Percentiles rank a stretch among this genome's conserved stretches.
Conservation (phyloP, 1,140 invertebrate genomes). For the Plectrocnemia conspersa region DNA sequence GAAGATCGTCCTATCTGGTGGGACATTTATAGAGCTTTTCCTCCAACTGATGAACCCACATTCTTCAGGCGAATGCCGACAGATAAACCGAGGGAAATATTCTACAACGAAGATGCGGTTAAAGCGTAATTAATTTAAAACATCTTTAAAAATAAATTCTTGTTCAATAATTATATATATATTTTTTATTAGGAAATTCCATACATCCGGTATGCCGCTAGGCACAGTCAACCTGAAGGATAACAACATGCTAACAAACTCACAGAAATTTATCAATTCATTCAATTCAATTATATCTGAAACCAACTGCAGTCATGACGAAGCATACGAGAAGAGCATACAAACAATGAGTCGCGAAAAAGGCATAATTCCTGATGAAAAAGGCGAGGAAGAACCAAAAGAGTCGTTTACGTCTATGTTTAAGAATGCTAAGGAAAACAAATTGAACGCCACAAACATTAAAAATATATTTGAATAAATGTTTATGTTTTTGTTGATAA, state of each 20-base stretch:
- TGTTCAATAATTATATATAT: slow-evolving; percentile 6
- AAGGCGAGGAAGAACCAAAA: too few relatives aligned
- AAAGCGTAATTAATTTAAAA: slow-evolving; percentile 61
- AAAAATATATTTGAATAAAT: too few relatives aligned
- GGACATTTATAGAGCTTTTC: slow-evolving; percentile 80
- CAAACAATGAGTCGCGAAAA: too few relatives aligned
- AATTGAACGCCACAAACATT: too few relatives aligned
- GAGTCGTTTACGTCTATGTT: too few relatives aligned
- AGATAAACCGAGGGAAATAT: slow-evolving; percentile 8
- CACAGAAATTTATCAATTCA: slow-evolving; percentile 57
- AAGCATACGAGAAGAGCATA: too few relatives aligned
- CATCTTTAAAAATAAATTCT: slow-evolving; percentile 6
- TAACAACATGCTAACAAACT: slow-evolving; percentile 48
- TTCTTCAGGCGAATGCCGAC: slow-evolving; percentile 60
- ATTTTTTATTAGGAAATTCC: slow-evolving; percentile 56
- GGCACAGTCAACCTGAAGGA: slow-evolving; percentile 51
- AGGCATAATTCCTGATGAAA: too few relatives aligned
- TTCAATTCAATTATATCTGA: too few relatives aligned
- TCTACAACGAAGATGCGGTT: slow-evolving; percentile 57
- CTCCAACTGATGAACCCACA: slow-evolving; percentile 72
- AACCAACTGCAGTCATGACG: too few relatives aligned
- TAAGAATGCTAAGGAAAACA: too few relatives aligned
- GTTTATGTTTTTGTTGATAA: too few relatives aligned
- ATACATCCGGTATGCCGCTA: slow-evolving; percentile 52
- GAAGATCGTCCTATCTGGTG: slow-evolving; percentile 86